Evolutionary conservation across 2,888 invertebrate species (phyloP).

Genomic region (Caenorhabditis sinica): DNA sequence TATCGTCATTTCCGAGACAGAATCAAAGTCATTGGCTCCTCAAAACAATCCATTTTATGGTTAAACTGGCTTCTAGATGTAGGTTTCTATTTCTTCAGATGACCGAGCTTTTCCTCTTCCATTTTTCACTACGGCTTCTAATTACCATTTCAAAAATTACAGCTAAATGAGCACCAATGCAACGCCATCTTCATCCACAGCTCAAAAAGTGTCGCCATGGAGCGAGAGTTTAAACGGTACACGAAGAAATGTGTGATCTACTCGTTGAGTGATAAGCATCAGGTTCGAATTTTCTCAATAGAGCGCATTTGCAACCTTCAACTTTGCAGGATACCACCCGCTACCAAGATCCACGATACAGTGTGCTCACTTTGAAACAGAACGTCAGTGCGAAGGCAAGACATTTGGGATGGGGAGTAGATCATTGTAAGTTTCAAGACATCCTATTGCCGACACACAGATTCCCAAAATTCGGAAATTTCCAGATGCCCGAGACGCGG

Average conservation of each 20-base stretch:
- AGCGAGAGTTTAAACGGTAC: conserved; percentile 53
- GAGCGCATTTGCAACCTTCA: background rate
- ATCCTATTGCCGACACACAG: no score
- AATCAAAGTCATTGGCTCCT: conserved; percentile 43
- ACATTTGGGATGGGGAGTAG: conserved; percentile 54
- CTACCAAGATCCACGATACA: conserved; percentile 57
- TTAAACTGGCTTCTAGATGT: conserved; percentile 62
- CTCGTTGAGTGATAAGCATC: conserved; percentile 53
- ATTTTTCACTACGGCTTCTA: background rate
- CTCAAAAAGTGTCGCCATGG: conserved; percentile 40
- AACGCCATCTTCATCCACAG: conserved; percentile 59
- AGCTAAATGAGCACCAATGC: conserved; percentile 55
- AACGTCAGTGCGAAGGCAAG: conserved; percentile 49
- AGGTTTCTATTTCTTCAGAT: background rate
- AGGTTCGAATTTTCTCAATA: background rate
- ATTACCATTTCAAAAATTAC: conserved; percentile 5
- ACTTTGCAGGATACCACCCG: conserved; percentile 34
- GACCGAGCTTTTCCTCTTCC: no score
- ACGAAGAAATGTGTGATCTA: conserved; percentile 60
- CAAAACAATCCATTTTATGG: conserved; percentile 50
- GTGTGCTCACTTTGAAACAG: conserved; percentile 58
- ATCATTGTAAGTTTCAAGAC: conserved; percentile 50
- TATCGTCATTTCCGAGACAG: conserved; percentile 53
- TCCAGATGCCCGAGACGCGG: conserved; percentile 55
- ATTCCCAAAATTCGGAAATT: no score